Evolutionary conservation across 2,888 invertebrate species (phyloP).

Genomic region (Pilophorus perplexus): DNA sequence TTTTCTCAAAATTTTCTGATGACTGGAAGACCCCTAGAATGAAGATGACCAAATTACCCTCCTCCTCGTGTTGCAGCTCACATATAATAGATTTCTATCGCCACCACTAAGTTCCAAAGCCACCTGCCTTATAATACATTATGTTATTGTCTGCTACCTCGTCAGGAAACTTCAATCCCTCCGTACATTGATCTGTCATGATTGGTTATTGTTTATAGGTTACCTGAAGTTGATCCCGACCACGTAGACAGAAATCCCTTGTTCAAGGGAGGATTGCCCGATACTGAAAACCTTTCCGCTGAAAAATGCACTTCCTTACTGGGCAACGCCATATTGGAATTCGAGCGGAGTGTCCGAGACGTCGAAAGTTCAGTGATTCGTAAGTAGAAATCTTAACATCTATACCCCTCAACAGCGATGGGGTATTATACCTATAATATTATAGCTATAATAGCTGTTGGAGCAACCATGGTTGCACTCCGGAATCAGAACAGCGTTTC

Average conservation of each 20-base stretch:
- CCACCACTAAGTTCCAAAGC: too few relatives aligned
- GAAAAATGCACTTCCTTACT: constrained; percentile 83
- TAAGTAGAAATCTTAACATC: constrained; percentile 48
- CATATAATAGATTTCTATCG: background rate
- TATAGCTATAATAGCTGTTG: too few relatives aligned
- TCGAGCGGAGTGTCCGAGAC: constrained; percentile 70
- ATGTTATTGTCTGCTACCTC: too few relatives aligned
- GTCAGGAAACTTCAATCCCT: too few relatives aligned
- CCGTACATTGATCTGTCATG: background rate
- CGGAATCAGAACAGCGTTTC: too few relatives aligned
- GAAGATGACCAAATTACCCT: too few relatives aligned
- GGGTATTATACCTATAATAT: background rate
- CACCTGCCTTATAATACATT: too few relatives aligned
- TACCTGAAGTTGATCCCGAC: constrained; percentile 64
- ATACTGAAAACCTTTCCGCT: constrained; percentile 75
- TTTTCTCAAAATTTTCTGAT: too few relatives aligned
- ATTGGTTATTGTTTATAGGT: constrained; percentile 51
- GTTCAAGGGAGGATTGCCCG: constrained; percentile 70
- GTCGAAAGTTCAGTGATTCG: constrained; percentile 62
- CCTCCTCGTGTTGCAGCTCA: too few relatives aligned
- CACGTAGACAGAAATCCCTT: constrained; percentile 69
- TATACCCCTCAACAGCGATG: background rate
- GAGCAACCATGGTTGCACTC: too few relatives aligned
- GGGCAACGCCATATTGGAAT: constrained; percentile 76
- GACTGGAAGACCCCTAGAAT: too few relatives aligned